Percentiles rank a stretch among this genome's conserved stretches.
Evolutionary conservation across 2,113 vertebrate species (phyloP).

Genomic region (Antigone vipio): DNA sequence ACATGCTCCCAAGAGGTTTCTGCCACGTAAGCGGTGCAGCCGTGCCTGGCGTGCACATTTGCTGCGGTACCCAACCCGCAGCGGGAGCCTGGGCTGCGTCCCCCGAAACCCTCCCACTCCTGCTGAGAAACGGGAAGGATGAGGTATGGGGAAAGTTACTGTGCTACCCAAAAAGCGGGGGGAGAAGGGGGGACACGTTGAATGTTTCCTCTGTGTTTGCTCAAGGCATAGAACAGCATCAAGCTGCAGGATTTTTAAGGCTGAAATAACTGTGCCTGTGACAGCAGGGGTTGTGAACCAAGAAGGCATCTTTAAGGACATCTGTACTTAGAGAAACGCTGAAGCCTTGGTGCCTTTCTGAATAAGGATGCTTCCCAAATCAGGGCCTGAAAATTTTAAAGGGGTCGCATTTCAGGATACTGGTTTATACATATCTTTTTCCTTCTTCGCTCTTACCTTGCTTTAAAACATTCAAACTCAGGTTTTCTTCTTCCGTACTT

Average conservation of each 20-base stretch:
- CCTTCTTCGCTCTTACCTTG: not conserved
- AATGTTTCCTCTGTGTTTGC: not conserved
- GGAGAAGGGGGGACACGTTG: accelerated
- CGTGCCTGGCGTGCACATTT: accelerated
- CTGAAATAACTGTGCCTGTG: not conserved
- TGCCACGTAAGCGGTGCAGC: not conserved
- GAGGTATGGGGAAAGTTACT: not conserved
- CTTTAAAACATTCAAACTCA: not conserved
- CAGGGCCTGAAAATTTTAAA: not conserved
- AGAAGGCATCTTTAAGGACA: not conserved
- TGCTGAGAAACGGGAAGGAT: not conserved
- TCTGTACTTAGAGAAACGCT: not conserved
- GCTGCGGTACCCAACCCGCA: accelerated
- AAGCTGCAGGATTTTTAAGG: not conserved
- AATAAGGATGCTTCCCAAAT: not conserved
- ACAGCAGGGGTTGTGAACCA: not conserved
- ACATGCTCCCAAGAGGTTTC: not conserved
- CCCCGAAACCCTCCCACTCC: not conserved
- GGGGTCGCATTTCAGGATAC: not conserved
- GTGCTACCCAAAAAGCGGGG: not conserved
- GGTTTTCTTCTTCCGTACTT: not conserved
- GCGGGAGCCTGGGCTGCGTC: not conserved
- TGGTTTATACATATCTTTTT: not conserved
- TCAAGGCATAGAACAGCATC: not conserved
- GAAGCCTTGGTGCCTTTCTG: not conserved